Evolutionary conservation across 2,113 vertebrate species (phyloP), one percentile per base, ranked within the genome.

Genomic region (Corythoichthys haematopterus): DNA sequence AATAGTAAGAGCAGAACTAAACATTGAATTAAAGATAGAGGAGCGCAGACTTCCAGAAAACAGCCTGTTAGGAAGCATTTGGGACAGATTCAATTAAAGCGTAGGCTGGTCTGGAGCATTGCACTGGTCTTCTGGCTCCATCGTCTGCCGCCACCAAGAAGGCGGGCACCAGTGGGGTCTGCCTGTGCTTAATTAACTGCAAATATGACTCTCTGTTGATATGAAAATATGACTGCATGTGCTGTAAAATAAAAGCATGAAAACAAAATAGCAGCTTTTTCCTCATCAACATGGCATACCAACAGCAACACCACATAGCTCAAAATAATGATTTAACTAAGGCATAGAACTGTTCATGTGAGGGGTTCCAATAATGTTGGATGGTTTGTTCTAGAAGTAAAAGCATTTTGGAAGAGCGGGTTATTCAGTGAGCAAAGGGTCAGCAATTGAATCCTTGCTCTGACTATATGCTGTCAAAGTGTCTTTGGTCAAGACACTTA

Each of bases 71-170:
- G 86, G 86, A 87, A 80, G 81, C 61, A 70, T 70, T 81, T 72
- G 73, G 80, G 76, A 78, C 84, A 80, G 77, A 88, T 86, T 84
- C 43, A 75, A 89, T 89, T 79, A 80, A 75, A 75, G 73, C 45
- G 55, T 71, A 58, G 74, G 64, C 66, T 70, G 65, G 78, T 69
- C 68, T 1, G 48, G 83, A 80, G 84, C 80, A 79, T 75, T 68
- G 75, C 70, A 11, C 76, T 55, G 81, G 57, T 80, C 70, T 52
- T 81, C 77, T 80, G 78, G 74, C 78, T 80, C 70, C 74, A 71
- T 48, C 68, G 59, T 65, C 80, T 69, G 69, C 71, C 71, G 72
- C 46, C 72, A 59, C 50, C 50, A 51, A 64, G 46, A 64, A 14
- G 20, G 69, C 58, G 35, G 20, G 72, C 66, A 68, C 62, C 57